Evolutionary conservation across 2,888 invertebrate species (phyloP), one percentile per base, ranked within the genome.

Genomic region (Drosophila meridionalis): DNA sequence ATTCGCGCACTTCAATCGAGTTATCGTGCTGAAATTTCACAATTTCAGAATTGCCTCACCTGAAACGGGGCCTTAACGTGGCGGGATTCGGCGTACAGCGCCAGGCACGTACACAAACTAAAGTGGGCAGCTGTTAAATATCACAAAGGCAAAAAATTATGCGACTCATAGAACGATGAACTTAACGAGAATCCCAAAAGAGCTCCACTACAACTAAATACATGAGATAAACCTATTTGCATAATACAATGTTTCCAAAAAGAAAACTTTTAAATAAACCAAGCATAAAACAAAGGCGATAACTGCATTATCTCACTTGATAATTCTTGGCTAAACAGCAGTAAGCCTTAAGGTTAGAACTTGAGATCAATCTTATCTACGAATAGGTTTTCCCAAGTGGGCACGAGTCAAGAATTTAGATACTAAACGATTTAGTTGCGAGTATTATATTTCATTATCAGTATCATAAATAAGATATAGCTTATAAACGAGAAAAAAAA

Each of bases 21-120:
- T 73, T 88, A 85, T 85, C 87, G 82, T 88, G 87, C 84, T 88
- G 89, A 85, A 85, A 85, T 85, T 84, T 82, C 76, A 77, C 77
- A 82, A 76, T 79, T 74, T 81, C 69, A 76, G 72, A 61, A 71
- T 81, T 50, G 20, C 60, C 30, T 1, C n/a, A 38, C n/a, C 36
- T 40, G 69, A 32, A 55, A 14, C 82, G 76, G 82, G 75, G 80
- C 85, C 87, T 77, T 11, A 36, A 26, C 28, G 34, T 4, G 26
- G 45, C 45, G 60, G 76, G 50, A 74, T 30, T 79, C 62, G 50
- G 61, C 57, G 53, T 61, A 43, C 60, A 65, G 61, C 64, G 38
- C 69, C 66, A 55, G 47, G 67, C 88, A 83, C 88, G 88, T 86
- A 81, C 76, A 12, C 59, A 48, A 45, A 55, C 56, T 53, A 47